Conservation (phyloP, 2,888 invertebrate species). For the Zelleria hepariella region DNA sequence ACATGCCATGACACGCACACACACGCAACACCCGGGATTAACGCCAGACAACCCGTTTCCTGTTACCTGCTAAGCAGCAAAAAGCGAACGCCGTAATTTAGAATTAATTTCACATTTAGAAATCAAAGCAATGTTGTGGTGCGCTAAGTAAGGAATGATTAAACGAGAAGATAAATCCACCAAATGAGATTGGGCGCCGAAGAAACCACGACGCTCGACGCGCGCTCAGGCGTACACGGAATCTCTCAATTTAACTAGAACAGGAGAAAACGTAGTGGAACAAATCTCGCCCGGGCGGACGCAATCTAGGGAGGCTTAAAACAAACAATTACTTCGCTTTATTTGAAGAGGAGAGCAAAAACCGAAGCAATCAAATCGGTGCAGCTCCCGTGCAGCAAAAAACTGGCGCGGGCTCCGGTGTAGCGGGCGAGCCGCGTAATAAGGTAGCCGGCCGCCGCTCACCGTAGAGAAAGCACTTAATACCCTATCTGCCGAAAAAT, state of each 20-base stretch:
- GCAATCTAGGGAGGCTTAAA: constrained; percentile 63
- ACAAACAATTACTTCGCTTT: constrained; percentile 71
- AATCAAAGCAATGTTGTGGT: constrained; percentile 27
- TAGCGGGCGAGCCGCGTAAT: constrained; percentile 45
- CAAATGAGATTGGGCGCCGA: constrained; percentile 12
- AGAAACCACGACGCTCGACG: constrained; percentile 17
- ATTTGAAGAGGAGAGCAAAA: constrained; percentile 66
- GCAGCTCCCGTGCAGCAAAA: constrained; percentile 64
- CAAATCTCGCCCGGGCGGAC: constrained; percentile 58
- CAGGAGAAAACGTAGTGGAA: constrained; percentile 49
- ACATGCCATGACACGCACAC: constrained; percentile 44
- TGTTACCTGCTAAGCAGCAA: constrained; percentile 64
- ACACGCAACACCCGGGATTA: constrained; percentile 45
- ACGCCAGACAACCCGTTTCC: constrained; percentile 66
- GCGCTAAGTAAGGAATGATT: constrained; percentile 14
- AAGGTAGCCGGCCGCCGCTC: constrained; percentile 40
- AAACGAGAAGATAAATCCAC: constrained; percentile 15
- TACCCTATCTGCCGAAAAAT: constrained; percentile 20
- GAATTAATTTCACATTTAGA: constrained; percentile 60
- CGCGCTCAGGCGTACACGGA: constrained; percentile 49
- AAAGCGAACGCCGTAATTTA: constrained; percentile 57
- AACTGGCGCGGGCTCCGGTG: constrained; percentile 41
- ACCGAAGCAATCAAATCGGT: constrained; percentile 64
- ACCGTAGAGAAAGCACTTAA: constrained; percentile 14
- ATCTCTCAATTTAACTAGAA: constrained; percentile 53